Conservation (phyloP, 2,113 vertebrate species). For the Picathartes gymnocephalus region DNA sequence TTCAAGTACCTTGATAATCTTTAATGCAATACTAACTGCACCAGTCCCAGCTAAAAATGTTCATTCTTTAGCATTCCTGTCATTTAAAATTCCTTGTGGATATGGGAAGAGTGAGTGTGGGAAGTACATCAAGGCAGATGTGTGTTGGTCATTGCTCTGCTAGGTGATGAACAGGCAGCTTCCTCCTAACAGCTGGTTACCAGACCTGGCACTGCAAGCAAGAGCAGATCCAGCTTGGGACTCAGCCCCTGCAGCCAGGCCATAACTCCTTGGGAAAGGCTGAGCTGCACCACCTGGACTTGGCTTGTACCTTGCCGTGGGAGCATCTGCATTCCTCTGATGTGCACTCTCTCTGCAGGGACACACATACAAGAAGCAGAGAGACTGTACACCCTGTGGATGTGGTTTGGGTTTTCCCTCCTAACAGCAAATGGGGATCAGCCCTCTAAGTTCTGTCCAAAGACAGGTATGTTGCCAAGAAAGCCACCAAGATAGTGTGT, state of each 20-base stretch:
- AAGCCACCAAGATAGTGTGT: background rate
- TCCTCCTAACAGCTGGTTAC: background rate
- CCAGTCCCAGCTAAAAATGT: background rate
- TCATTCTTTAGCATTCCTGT: background rate
- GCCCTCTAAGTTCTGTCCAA: background rate
- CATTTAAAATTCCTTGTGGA: background rate
- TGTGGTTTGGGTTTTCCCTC: background rate
- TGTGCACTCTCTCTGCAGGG: background rate
- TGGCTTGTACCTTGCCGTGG: background rate
- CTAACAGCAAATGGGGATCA: background rate
- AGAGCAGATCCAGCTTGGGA: background rate
- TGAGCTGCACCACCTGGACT: background rate
- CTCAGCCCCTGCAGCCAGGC: background rate
- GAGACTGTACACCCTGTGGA: background rate
- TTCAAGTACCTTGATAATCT: background rate
- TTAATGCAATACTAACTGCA: background rate
- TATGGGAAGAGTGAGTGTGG: background rate
- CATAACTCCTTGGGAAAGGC: background rate
- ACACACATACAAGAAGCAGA: background rate
- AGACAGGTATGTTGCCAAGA: background rate
- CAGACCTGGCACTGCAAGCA: background rate
- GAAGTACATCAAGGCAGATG: background rate
- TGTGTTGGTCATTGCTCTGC: rapidly evolving
- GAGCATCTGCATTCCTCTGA: background rate
- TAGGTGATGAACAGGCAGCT: background rate